These are phyloP conservation scores for Hypsopygia costalis DNA, from an alignment of 2,888 invertebrate genomes.

Conservation along the genomic window DNA sequence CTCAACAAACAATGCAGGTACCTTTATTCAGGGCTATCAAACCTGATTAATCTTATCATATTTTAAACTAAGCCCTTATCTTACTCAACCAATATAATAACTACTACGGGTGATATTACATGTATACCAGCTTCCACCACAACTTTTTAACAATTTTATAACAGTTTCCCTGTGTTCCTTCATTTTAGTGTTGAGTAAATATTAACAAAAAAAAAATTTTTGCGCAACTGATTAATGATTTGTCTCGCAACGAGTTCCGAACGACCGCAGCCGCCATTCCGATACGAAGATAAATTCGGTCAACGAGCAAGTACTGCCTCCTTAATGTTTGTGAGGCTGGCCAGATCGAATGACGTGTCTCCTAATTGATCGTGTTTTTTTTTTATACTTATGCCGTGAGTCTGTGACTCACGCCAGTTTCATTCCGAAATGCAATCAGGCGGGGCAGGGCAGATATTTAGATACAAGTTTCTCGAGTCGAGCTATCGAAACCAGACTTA, in stretches of 20 bases:
- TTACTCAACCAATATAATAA: conserved; percentile 1
- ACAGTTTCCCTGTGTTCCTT: not conserved
- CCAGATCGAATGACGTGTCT: conserved; percentile 42
- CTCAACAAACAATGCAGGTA: not conserved
- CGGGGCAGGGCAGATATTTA: not conserved
- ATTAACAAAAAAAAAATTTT: conserved; percentile 30
- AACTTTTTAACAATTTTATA: not conserved
- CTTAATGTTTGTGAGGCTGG: conserved; percentile 29
- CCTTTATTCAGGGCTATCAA: not conserved
- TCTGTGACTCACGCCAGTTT: conserved; percentile 27
- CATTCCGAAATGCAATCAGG: conserved; percentile 18
- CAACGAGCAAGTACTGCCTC: conserved; percentile 44
- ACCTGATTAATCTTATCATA: not conserved
- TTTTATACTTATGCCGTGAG: conserved; percentile 17
- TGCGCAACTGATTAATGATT: conserved; percentile 33
- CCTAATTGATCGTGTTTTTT: conserved; percentile 43
- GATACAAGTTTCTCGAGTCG: not conserved
- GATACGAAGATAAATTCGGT: conserved; percentile 49
- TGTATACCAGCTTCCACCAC: not conserved
- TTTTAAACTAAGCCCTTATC: conserved; percentile 4
- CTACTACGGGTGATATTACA: too few species aligned
- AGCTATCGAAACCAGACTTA: too few species aligned
- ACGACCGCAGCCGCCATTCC: conserved; percentile 27
- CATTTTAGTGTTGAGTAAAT: conserved; percentile 15
- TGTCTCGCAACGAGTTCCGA: conserved; percentile 30